Conservation (phyloP, 2,888 invertebrate species). For the Busseola fusca region DNA sequence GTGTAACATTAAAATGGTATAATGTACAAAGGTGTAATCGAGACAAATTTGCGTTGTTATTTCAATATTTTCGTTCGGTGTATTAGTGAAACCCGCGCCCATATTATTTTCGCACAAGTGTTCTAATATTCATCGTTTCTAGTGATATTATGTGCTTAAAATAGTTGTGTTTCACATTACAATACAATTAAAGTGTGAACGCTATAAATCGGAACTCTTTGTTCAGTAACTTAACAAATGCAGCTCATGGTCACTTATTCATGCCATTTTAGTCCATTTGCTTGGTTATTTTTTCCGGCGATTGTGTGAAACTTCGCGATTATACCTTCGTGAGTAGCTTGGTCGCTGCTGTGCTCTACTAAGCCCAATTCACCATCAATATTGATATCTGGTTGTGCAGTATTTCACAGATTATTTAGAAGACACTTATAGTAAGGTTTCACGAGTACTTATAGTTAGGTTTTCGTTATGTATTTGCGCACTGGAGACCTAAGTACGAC, state of each 20-base stretch:
- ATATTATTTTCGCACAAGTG: constrained; percentile 49
- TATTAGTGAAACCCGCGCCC: constrained; percentile 50
- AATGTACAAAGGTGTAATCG: constrained; percentile 29
- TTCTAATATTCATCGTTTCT: constrained; percentile 25
- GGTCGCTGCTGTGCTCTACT: background rate
- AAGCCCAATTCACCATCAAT: background rate
- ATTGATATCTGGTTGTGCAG: constrained; percentile 16
- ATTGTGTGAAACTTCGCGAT: background rate
- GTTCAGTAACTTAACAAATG: background rate
- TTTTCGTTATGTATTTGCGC: constrained; percentile 31
- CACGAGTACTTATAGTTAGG: background rate
- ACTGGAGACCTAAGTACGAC: constrained; percentile 5
- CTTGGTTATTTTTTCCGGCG: constrained; percentile 33
- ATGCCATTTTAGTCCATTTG: constrained; percentile 4
- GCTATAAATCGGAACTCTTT: background rate
- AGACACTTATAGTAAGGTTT: no score
- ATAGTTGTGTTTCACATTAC: background rate
- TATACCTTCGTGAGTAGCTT: background rate
- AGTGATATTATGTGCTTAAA: constrained; percentile 32
- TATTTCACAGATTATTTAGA: background rate
- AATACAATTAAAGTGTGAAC: constrained; percentile 3
- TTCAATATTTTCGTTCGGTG: constrained; percentile 49
- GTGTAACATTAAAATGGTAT: constrained; percentile 40
- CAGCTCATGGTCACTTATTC: constrained; percentile 8
- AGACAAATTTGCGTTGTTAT: constrained; percentile 48